These are phyloP conservation scores for Macropus fuliginosus DNA, from an alignment of 2,797 vertebrate genomes.

Conservation along the genomic window DNA sequence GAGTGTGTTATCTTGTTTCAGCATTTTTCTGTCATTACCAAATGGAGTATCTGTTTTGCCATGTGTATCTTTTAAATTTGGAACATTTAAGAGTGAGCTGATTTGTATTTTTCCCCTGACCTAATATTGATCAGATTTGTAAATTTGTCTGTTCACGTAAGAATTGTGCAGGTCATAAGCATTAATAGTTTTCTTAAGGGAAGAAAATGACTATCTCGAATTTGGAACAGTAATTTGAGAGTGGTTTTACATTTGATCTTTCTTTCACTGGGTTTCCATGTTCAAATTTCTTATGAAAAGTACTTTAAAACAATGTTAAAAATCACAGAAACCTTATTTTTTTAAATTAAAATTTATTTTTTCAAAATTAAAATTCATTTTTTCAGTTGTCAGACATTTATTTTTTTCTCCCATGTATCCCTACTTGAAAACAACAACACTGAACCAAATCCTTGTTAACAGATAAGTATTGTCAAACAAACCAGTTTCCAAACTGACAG, in stretches of 20 bases:
- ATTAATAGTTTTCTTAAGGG: not conserved
- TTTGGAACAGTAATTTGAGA: not conserved
- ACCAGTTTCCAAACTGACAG: not conserved
- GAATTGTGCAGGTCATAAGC: not conserved
- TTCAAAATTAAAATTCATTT: not conserved
- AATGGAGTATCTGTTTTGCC: not conserved
- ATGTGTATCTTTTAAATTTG: not conserved
- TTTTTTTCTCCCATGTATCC: not conserved
- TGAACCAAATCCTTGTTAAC: not conserved
- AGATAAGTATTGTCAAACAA: not conserved
- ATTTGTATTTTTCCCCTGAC: not conserved
- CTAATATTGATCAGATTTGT: not conserved
- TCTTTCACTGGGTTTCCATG: not conserved
- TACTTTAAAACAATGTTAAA: not conserved
- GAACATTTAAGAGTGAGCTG: not conserved
- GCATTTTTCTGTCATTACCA: not conserved
- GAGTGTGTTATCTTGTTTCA: not conserved
- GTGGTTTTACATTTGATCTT: not conserved
- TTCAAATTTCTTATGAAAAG: not conserved
- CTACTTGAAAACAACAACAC: no score
- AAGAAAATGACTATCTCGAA: not conserved
- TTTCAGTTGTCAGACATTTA: not conserved
- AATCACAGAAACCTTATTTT: not conserved
- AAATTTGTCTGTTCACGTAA: not conserved
- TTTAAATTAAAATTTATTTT: not conserved